phyloP scores from a whole-genome alignment of 2,888 invertebrate genomes.

The Cenopis cana region DNA sequence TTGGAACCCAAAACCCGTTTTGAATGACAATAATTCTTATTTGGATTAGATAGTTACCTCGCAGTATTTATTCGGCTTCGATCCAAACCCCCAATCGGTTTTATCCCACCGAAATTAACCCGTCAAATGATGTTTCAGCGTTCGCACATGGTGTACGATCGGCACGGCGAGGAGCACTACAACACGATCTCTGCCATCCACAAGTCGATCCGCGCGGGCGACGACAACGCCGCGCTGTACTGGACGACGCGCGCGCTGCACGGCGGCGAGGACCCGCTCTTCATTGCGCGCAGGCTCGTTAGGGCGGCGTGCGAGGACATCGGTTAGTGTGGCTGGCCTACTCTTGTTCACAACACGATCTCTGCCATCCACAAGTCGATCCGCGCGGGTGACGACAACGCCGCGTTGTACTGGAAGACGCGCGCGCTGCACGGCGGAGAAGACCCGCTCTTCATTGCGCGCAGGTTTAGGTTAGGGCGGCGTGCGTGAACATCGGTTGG shows the following conservation, averaged over 20 bases:
- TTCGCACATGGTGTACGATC: slow-evolving; percentile 91
- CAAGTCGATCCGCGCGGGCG: slow-evolving; percentile 92
- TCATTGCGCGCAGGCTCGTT: slow-evolving; percentile 90
- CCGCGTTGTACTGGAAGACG: slow-evolving; percentile 92
- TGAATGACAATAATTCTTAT: too few species aligned
- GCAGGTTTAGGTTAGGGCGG: slow-evolving; percentile 89
- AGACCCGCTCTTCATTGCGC: slow-evolving; percentile 91
- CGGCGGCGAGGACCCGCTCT: slow-evolving; percentile 92
- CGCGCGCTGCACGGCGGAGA: slow-evolving; percentile 92
- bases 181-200: slow-evolving; percentile 93
- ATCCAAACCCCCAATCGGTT: too few species aligned
- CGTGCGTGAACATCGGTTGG: slow-evolving; percentile 91
- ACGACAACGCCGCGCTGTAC: slow-evolving; percentile 92
- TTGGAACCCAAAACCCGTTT: too few species aligned
- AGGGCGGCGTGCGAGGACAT: slow-evolving; percentile 92
- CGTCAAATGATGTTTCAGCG: slow-evolving; percentile 72
- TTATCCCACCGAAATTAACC: too few species aligned
- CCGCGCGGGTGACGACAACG: slow-evolving; percentile 91
- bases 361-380: slow-evolving; percentile 94
- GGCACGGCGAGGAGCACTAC: slow-evolving; percentile 93
- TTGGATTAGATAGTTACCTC: too few species aligned
- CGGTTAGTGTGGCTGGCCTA: slow-evolving; percentile 71
- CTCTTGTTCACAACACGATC: slow-evolving; percentile 67
- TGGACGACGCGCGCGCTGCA: slow-evolving; percentile 92
- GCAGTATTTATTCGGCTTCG: too few species aligned